Evolutionary conservation across 2,888 invertebrate species (phyloP), one percentile per base, ranked within the genome.

Genomic region (Acanthosepion lycidas): DNA sequence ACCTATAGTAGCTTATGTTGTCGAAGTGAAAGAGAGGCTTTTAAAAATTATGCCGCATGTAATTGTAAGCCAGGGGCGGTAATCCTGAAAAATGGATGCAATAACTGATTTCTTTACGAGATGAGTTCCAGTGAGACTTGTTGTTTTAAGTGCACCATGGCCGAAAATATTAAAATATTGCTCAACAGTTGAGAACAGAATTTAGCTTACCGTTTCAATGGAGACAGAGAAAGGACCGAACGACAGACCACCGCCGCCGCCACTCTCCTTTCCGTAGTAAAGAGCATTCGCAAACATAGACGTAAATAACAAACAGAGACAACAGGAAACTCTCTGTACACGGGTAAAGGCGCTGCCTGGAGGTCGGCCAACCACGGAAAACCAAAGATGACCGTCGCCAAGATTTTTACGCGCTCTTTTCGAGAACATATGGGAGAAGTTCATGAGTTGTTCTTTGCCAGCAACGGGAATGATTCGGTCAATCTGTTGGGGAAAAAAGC

Each of bases 261-360:
- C 94, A 33, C 53, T 48, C 33, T 64, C 59, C 33, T 95, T 95
- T n/a, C 96, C 97, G 96, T 98, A 98, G 97, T 97, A 98, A 97
- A 98, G 97, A 93, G 98, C 98, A 95, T 98, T 98, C n/a, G 97
- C 97, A 95, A 98, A 95, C 98, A 98, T 98, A 91, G 97, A 97
- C 26, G 97, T 96, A 95, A 97, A 97, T 48, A 98, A 97, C 95
- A 98, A 96, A 92, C 97, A 97, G 94, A 98, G 97, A 95, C 98
- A 98, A 95, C 97, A 97, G 28, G 97, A 97, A 15, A 98, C 97
- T 26, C 98, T 96, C 96, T 98, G 97, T 20, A 97, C 95, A 23
- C 98, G 96, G 0, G 98, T 97, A 96, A 98, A 98, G 48, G 98
- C 96, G 94, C 97, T 97, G 94, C 97, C 96, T 0, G 97, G 97